Conservation (phyloP, 2,113 vertebrate genomes). For the Malurus melanocephalus region DNA sequence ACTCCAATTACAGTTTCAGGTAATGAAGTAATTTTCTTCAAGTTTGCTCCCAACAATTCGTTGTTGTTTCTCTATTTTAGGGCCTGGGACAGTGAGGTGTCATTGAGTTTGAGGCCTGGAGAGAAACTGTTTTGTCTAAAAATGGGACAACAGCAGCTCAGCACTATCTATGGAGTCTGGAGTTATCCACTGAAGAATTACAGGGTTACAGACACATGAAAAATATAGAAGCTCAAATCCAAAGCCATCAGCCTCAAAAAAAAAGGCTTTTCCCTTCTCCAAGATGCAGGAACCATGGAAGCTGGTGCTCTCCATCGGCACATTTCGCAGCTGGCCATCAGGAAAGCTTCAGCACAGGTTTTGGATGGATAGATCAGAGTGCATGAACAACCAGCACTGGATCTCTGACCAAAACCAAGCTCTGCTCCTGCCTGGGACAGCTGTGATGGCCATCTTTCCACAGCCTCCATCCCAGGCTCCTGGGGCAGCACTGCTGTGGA, state of each 20-base stretch:
- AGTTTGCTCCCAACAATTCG: too few species aligned
- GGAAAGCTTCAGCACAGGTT: background rate
- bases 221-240: too few species aligned
- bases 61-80: too few species aligned
- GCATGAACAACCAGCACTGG: fast-evolving
- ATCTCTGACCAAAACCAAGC: background rate
- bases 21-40: too few species aligned
- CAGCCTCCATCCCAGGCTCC: background rate
- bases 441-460: background rate
- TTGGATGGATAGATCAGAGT: background rate
- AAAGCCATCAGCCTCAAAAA: background rate
- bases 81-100: too few species aligned
- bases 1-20: too few species aligned
- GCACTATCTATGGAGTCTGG: too few species aligned
- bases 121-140: too few species aligned
- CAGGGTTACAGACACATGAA: too few species aligned
- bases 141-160: too few species aligned
- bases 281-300: background rate
- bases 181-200: too few species aligned
- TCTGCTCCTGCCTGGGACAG: background rate
- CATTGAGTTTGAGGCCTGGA: too few species aligned
- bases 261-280: background rate
- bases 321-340: background rate
- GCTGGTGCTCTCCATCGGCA: background rate
- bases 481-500: background rate